Percentiles rank a stretch among this genome's conserved stretches.
Conservation (phyloP, 2,113 vertebrate species). For the Urocynchramus pylzowi region DNA sequence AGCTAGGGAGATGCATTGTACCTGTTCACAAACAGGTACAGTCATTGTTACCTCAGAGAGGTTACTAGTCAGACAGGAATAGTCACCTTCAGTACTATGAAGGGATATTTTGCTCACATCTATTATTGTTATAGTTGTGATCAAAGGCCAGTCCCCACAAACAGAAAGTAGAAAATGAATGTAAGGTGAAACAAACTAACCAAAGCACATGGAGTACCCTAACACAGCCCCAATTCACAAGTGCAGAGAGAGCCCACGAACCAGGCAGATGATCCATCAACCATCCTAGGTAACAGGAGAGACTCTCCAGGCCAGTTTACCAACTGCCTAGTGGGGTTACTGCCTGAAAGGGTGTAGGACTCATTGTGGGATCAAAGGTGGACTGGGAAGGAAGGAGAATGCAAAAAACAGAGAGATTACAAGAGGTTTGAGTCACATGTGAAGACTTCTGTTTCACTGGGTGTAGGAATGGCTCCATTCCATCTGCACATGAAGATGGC, state of each 20-base stretch:
- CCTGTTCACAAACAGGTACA: not conserved
- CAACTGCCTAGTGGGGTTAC: fast-evolving
- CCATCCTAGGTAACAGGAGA: not conserved
- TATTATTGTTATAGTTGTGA: not conserved
- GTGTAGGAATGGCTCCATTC: not conserved
- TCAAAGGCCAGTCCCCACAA: not conserved
- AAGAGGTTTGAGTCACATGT: not conserved
- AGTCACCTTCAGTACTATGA: not conserved
- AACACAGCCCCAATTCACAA: not conserved
- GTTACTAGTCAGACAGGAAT: not conserved
- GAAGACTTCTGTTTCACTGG: not conserved
- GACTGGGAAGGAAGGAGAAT: not conserved
- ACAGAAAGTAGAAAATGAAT: not conserved
- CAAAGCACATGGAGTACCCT: not conserved
- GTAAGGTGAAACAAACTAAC: not conserved
- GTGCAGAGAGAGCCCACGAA: not conserved
- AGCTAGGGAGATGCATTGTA: not conserved
- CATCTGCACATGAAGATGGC: fast-evolving
- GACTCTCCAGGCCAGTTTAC: not conserved
- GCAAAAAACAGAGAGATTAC: not conserved
- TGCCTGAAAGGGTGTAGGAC: too few species aligned
- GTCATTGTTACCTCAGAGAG: not conserved
- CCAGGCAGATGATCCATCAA: not conserved
- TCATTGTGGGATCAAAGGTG: not conserved
- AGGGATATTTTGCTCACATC: not conserved